Conservation (phyloP, 2,113 vertebrate species). For the Andinoacara biseriatus region DNA sequence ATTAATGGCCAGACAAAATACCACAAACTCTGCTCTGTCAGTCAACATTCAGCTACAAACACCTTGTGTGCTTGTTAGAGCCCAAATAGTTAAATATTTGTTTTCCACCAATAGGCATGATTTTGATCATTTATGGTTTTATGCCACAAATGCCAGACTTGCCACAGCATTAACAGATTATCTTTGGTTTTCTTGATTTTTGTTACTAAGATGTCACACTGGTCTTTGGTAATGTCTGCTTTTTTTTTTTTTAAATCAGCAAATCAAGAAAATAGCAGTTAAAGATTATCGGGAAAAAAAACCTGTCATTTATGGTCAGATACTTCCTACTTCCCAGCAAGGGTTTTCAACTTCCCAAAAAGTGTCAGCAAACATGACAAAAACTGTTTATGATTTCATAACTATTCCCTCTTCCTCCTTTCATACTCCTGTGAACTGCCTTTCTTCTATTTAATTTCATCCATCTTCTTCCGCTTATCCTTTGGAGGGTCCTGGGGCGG, state of each 20-base stretch:
- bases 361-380: neutral
- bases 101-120: neutral
- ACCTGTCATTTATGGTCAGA: neutral
- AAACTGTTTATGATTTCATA: neutral
- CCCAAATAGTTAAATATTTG: neutral
- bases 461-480: too few relatives aligned
- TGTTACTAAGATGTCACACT: neutral
- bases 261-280: neutral
- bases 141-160: neutral
- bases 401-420: neutral
- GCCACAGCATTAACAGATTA: neutral
- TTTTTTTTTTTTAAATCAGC: neutral
- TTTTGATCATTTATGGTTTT: neutral
- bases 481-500: too few relatives aligned
- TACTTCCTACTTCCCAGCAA: neutral
- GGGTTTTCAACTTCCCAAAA: neutral
- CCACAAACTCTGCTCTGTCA: neutral
- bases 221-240: neutral
- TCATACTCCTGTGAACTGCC: neutral
- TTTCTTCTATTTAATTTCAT: neutral
- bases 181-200: neutral
- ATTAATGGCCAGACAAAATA: neutral
- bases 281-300: neutral
- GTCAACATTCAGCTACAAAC: neutral
- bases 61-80: neutral